These are phyloP conservation scores for Brachyalestes nurse DNA, from an alignment of 2,797 vertebrate species.

Conservation along the genomic window DNA sequence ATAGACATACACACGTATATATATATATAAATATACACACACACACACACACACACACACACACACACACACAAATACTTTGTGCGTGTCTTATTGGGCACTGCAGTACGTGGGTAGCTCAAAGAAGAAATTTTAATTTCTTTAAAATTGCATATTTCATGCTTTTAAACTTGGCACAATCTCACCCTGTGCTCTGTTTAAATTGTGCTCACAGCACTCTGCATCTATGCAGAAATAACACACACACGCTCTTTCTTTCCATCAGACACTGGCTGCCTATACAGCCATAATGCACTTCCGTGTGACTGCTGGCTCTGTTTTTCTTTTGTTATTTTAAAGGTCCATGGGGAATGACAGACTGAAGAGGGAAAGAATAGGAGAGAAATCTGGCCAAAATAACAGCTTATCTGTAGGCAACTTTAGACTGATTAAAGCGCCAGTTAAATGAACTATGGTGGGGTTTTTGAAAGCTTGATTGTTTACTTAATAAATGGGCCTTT, in stretches of 20 bases:
- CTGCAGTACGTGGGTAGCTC: too few relatives aligned
- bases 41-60: too few relatives aligned
- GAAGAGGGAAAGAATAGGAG: too few relatives aligned
- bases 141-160: neutral
- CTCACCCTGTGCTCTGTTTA: too few relatives aligned
- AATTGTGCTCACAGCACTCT: constrained; percentile 18
- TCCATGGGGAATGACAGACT: neutral
- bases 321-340: constrained; percentile 29
- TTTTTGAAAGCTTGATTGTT: neutral
- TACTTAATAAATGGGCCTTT: neutral
- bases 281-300: constrained; percentile 24
- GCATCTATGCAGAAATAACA: neutral
- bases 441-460: neutral
- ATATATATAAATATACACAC: too few relatives aligned
- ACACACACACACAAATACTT: too few relatives aligned
- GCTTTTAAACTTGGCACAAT: too few relatives aligned
- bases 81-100: too few relatives aligned
- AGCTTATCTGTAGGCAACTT: constrained; percentile 12
- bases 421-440: neutral
- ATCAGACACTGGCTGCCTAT: constrained; percentile 5
- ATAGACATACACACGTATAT: constrained; percentile 9
- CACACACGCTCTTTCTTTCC: neutral
- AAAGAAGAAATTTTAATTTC: neutral
- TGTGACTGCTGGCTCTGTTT: constrained; percentile 14
- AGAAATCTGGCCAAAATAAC: constrained; percentile 13